Evolutionary conservation across 1,140 invertebrate genomes (phyloP).

Genomic region (Lasioglossum baleicum): DNA sequence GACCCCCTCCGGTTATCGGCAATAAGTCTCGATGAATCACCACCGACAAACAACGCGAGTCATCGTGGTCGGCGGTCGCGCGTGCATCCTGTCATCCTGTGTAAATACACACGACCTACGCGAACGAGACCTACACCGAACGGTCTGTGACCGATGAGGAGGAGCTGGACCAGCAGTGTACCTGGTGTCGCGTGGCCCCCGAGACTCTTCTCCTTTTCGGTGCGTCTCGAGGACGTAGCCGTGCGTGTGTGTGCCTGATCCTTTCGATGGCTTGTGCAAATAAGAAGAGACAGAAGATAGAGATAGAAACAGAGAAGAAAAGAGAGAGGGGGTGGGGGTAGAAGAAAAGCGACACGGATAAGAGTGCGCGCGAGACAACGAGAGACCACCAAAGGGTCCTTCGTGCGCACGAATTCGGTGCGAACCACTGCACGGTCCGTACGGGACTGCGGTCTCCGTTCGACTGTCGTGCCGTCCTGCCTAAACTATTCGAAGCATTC

Average conservation of each 20-base stretch:
- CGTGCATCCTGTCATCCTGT: too few species aligned
- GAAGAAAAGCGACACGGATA: conserved; percentile 1
- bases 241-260: not conserved
- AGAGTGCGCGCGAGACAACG: conserved; percentile 7
- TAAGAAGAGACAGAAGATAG: not conserved
- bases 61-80: too few species aligned
- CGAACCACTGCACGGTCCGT: conserved; percentile 44
- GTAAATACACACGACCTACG: too few species aligned
- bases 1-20: too few species aligned
- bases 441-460: conserved; percentile 62
- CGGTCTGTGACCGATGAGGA: too few species aligned
- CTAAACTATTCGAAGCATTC: conserved; percentile 21
- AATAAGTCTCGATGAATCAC: too few species aligned
- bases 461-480: conserved; percentile 51
- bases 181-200: not conserved
- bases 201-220: not conserved
- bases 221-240: not conserved
- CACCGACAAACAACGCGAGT: too few species aligned
- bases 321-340: conserved; percentile 6
- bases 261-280: not conserved
- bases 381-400: conserved; percentile 12
- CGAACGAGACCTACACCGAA: too few species aligned
- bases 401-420: conserved; percentile 47
- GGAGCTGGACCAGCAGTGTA: too few species aligned
- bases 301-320: conserved; percentile 2